Conservation (phyloP, 2,888 invertebrate genomes). For the Tachina lurida region DNA sequence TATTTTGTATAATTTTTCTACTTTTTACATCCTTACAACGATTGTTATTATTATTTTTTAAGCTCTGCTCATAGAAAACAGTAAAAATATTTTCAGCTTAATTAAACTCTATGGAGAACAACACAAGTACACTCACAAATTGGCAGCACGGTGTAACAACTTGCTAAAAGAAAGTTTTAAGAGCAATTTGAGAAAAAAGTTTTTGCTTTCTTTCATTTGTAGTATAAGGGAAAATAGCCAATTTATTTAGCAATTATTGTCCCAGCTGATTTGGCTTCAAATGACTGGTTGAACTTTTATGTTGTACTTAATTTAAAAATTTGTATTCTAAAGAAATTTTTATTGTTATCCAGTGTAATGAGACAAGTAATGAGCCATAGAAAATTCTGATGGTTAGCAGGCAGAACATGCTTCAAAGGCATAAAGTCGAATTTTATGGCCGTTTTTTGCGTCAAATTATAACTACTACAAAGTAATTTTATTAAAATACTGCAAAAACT, state of each 20-base stretch:
- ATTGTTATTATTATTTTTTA: slow-evolving; percentile 73
- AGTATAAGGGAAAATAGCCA: too few relatives aligned
- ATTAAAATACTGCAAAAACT: slow-evolving; percentile 10
- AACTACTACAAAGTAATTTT: slow-evolving; percentile 31
- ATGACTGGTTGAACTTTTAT: too few relatives aligned
- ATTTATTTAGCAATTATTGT: too few relatives aligned
- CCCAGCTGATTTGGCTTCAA: too few relatives aligned
- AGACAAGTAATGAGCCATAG: slow-evolving; percentile 17
- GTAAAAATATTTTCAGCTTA: slow-evolving; percentile 78
- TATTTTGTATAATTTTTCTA: slow-evolving; percentile 63
- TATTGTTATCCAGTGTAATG: slow-evolving; percentile 41
- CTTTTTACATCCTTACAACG: slow-evolving; percentile 73
- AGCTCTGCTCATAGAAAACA: slow-evolving; percentile 58
- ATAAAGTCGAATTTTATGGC: slow-evolving; percentile 23
- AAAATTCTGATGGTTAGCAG: not conserved
- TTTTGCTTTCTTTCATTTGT: too few relatives aligned
- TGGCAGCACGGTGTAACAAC: slow-evolving; percentile 21
- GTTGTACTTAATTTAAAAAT: too few relatives aligned
- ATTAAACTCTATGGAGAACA: slow-evolving; percentile 77
- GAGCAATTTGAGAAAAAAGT: not conserved
- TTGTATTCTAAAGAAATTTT: not conserved
- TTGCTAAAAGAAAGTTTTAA: not conserved
- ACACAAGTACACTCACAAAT: not conserved
- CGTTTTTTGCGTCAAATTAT: slow-evolving; percentile 27
- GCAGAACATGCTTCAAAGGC: slow-evolving; percentile 19